These are phyloP conservation scores for Mastomys coucha DNA, from an alignment of 2,113 vertebrate species.

Conservation along the genomic window DNA sequence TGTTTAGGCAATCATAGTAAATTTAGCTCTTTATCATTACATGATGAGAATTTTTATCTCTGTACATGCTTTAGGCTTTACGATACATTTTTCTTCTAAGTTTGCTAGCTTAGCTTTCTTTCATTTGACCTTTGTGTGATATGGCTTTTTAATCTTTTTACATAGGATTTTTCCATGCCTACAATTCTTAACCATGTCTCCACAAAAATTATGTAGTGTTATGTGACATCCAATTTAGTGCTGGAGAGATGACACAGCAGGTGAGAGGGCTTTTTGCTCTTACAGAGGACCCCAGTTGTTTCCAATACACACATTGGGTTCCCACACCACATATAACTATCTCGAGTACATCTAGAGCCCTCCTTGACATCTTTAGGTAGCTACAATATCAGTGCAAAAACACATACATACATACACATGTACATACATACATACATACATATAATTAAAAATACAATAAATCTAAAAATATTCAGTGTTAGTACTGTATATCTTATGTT, in stretches of 20 bases:
- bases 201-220: not conserved
- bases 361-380: not conserved
- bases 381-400: no score
- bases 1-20: not conserved
- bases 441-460: not conserved
- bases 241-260: not conserved
- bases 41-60: not conserved
- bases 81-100: not conserved
- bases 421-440: not conserved
- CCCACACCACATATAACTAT: not conserved
- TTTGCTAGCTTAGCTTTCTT: not conserved
- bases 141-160: not conserved
- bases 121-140: not conserved
- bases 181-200: not conserved
- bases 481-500: not conserved
- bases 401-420: not conserved
- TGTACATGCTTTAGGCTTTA: slow-evolving; percentile 13
- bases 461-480: not conserved
- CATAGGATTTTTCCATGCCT: not conserved
- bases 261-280: not conserved
- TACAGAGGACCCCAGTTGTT: not conserved
- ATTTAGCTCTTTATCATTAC: not conserved
- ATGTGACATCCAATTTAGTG: not conserved
- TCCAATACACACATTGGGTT: not conserved
- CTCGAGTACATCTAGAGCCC: no score